Percentiles rank a stretch among this genome's conserved stretches.
Evolutionary conservation across 2,888 invertebrate genomes (phyloP).

Genomic region (Volucella inflata): DNA sequence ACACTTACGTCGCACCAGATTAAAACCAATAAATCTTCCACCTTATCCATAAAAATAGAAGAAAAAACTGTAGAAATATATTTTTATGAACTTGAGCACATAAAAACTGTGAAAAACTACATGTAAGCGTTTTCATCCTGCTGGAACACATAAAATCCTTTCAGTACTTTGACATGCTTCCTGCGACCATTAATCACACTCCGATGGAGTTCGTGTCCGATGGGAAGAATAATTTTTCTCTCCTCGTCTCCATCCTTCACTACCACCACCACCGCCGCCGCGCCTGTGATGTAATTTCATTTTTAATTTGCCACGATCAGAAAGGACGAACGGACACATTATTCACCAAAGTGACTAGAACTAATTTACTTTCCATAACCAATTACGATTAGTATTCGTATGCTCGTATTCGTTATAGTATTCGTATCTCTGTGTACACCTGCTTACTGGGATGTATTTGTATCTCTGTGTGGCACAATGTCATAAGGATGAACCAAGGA

Average conservation of each 20-base stretch:
- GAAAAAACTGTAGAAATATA: background rate
- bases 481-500: slow-evolving; percentile 25
- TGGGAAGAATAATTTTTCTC: slow-evolving; percentile 8
- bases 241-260: background rate
- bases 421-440: background rate
- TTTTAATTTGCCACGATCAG: slow-evolving; percentile 37
- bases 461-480: slow-evolving; percentile 18
- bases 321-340: slow-evolving; percentile 48
- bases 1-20: background rate
- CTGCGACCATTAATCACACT: slow-evolving; percentile 21
- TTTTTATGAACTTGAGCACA: no score
- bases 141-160: background rate
- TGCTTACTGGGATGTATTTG: background rate
- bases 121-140: background rate
- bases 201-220: slow-evolving; percentile 9
- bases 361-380: slow-evolving; percentile 62
- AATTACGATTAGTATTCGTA: slow-evolving; percentile 60
- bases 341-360: slow-evolving; percentile 54
- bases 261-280: no score
- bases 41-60: background rate
- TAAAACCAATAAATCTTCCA: background rate
- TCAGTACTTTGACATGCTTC: background rate
- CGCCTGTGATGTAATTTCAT: background rate
- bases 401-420: no score
- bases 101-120: background rate